Base-by-base conservation (phyloP, 2,888 invertebrate species). In the Chalcosyrphus nemorum region DNA sequence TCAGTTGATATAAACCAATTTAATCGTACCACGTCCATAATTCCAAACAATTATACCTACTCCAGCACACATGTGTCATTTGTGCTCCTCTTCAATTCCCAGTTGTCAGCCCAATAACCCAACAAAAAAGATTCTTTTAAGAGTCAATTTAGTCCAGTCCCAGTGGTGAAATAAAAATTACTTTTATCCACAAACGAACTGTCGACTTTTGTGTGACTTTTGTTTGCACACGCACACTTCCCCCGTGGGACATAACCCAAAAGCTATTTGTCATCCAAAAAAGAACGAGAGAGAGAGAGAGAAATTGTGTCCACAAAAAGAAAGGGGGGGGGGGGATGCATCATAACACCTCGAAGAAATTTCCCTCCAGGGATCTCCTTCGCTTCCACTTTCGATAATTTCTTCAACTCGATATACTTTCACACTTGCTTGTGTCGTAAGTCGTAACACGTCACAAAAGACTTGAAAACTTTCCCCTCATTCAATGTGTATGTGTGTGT, bases 161-260 rank as follows among this genome's bases (percentile, higher is more conserved):
- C 15, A 38, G 35, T 65, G 56, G 45, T 65, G 43, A 38, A 47
- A 56, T 56, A 65, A 45, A 74, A 65, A 24, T 65, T 47, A n/a
- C 32, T 56, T 41, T 47, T 47, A 56, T 65, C 65, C 47, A 45
- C 47, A 45, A 45, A 74, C 38, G 56, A 56, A 56, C 65, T 74
- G 43, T 56, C 47, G 65, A 38, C 27, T 65, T 56, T 29, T 27
- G 63, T 27, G 63, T 27, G 63, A 63, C 63, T 15, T 35, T 52
- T 52, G 11, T 63, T 63, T 35, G 32, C 43, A 63, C 43, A 27
- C 38, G 29, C 19, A 72, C 11, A 45, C n/a, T n/a, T n/a, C 24
- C 54, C 54, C 65, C 45, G 35, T 29, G 47, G 56, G 65, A 38
- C 32, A 24, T 4, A 24, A 24, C 24, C 38, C n/a, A 21, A 19